These are phyloP conservation scores for Cydia fagiglandana DNA, from an alignment of 1,140 invertebrate species.

Conservation along the genomic window DNA sequence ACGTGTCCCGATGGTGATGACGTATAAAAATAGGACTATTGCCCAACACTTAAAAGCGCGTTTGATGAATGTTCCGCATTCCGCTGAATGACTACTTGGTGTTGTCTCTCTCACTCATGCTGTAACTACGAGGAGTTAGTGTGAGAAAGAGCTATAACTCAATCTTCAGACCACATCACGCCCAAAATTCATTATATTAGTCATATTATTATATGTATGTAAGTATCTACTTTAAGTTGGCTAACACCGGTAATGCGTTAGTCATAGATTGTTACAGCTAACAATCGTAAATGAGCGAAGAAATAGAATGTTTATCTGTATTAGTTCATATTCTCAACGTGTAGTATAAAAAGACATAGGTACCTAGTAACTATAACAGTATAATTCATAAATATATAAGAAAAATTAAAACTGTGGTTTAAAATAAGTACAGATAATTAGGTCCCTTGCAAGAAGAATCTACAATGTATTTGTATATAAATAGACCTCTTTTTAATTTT, in stretches of 20 bases:
- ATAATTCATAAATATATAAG: no score
- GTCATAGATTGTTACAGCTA: background rate
- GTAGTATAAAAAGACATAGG: no score
- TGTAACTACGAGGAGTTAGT: background rate
- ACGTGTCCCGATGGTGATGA: background rate
- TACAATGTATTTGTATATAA: no score
- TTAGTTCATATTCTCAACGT: no score
- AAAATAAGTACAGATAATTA: no score
- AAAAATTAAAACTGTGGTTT: no score
- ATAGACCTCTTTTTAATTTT: background rate
- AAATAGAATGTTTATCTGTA: no score
- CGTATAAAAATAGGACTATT: conserved; percentile 22
- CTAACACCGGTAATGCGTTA: conserved; percentile 1
- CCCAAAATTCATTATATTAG: background rate
- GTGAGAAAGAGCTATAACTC: background rate
- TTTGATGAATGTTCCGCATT: conserved; percentile 29
- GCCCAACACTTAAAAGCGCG: conserved; percentile 22
- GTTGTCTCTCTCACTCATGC: background rate
- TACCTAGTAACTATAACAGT: no score
- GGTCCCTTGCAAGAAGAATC: no score
- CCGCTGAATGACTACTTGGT: conserved; percentile 11
- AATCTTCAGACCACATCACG: background rate
- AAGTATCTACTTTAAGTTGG: background rate
- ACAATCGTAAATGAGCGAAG: background rate
- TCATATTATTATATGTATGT: background rate